These are phyloP conservation scores for Chrysolina oricalcia DNA, from an alignment of 2,888 invertebrate genomes.

Conservation along the genomic window DNA sequence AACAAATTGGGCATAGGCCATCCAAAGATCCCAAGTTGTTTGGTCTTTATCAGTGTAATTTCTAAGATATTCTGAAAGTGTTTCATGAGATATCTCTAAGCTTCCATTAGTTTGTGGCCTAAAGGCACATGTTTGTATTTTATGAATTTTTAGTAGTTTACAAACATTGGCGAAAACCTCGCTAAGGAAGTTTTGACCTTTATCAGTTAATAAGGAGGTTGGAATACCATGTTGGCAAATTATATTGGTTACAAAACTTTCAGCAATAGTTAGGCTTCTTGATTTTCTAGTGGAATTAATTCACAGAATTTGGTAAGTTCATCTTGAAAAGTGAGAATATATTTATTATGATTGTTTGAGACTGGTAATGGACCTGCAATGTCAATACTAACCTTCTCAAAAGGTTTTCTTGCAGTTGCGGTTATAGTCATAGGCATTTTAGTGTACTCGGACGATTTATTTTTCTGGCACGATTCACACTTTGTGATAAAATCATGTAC, in stretches of 20 bases:
- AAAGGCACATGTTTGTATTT: no score
- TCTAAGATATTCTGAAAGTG: neutral
- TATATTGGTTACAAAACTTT: neutral
- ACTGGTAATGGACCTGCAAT: neutral
- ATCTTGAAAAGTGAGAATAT: conserved; percentile 6
- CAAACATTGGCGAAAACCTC: no score
- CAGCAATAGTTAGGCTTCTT: neutral
- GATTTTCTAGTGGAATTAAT: neutral
- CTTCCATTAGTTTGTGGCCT: neutral
- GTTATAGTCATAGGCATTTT: no score
- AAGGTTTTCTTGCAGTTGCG: no score
- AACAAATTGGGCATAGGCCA: neutral
- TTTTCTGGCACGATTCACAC: no score
- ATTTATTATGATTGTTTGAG: neutral
- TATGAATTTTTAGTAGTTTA: no score
- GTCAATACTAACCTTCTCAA: no score
- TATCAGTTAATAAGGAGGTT: neutral
- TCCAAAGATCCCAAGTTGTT: no score
- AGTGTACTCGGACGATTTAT: no score
- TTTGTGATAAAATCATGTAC: no score
- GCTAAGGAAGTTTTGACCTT: neutral
- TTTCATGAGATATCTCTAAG: neutral
- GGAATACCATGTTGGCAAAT: neutral
- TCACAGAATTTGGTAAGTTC: neutral
- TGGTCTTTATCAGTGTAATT: neutral